Evolutionary conservation across 1,140 invertebrate species (phyloP).

Genomic region (Lasaia peninsularis): DNA sequence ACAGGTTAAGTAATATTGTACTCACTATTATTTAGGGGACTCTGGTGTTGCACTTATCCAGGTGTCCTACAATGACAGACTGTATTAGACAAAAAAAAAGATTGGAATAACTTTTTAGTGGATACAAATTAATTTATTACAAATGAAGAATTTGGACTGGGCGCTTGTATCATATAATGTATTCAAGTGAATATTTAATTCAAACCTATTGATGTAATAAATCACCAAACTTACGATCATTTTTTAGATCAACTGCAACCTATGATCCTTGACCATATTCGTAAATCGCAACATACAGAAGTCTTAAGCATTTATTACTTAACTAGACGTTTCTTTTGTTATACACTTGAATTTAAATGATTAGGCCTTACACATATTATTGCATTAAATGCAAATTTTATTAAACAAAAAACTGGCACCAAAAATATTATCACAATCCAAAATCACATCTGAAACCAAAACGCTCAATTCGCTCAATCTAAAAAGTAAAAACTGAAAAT

Average conservation of each 20-base stretch:
- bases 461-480: too few species aligned
- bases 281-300: conserved; percentile 12
- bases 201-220: not conserved
- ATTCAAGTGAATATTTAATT: not conserved
- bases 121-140: not conserved
- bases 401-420: too few species aligned
- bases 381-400: too few species aligned
- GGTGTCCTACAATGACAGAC: not conserved
- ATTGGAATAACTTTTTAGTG: not conserved
- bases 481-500: too few species aligned
- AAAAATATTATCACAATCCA: too few species aligned
- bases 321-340: too few species aligned
- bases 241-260: conserved; percentile 52
- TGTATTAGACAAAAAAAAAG: not conserved
- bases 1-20: conserved; percentile 1
- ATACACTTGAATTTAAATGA: too few species aligned
- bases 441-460: too few species aligned
- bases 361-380: too few species aligned
- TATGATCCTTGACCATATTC: conserved; percentile 47
- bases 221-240: conserved; percentile 44
- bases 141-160: not conserved
- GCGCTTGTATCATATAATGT: not conserved
- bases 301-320: not conserved
- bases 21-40: conserved; percentile 26
- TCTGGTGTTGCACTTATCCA: conserved; percentile 9